Conservation (phyloP, 2,797 vertebrate species). For the Rhadinocentrus ornatus region DNA sequence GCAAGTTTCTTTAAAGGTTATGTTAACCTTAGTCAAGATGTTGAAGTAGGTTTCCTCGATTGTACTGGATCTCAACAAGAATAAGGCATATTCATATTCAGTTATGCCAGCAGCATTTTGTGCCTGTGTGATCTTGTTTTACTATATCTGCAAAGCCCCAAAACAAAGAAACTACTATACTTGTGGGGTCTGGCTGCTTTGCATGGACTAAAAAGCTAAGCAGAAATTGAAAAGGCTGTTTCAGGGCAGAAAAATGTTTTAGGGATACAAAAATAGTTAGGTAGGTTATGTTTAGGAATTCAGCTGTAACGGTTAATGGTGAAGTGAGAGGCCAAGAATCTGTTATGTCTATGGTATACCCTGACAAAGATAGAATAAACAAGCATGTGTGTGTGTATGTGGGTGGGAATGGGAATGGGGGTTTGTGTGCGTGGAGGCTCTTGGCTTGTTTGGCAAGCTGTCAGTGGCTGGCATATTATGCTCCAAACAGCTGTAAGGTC, state of each 20-base stretch:
- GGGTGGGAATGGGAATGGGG: conserved; percentile 1
- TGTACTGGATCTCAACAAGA: conserved; percentile 14
- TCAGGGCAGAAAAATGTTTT: not conserved
- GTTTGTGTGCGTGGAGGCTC: conserved; percentile 24
- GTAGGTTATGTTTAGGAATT: not conserved
- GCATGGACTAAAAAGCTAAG: not conserved
- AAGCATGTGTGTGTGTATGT: not conserved
- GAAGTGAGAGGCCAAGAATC: not conserved
- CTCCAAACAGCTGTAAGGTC: conserved; percentile 80
- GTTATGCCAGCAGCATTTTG: conserved; percentile 43
- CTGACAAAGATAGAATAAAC: not conserved
- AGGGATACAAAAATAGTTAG: not conserved
- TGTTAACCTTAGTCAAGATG: conserved; percentile 22
- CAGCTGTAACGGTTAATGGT: not conserved
- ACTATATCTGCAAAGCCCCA: not conserved
- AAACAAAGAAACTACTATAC: not conserved
- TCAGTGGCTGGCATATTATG: conserved; percentile 68
- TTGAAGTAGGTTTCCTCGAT: conserved; percentile 21
- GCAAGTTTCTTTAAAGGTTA: conserved; percentile 48
- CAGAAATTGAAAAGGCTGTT: not conserved
- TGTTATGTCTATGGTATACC: not conserved
- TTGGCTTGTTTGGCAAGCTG: conserved; percentile 64
- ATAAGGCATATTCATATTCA: conserved; percentile 38
- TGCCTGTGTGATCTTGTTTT: conserved; percentile 1
- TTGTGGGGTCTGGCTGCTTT: not conserved